Percentiles rank a stretch among this genome's conserved stretches.
Evolutionary conservation across 1,140 invertebrate genomes (phyloP).

Genomic region (Ooceraea biroi): DNA sequence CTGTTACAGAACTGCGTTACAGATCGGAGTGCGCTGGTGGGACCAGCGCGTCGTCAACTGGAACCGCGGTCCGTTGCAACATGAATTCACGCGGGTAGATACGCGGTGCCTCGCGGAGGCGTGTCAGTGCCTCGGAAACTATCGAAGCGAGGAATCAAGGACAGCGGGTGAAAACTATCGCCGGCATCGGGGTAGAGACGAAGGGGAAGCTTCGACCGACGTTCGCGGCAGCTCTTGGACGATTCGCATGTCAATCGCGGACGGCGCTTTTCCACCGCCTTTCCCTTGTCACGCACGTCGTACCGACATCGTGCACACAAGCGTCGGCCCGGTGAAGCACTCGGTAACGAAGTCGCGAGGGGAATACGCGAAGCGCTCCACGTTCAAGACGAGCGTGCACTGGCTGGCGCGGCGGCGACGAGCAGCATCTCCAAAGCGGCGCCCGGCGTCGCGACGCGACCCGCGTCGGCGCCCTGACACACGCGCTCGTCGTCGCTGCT

Average conservation of each 20-base stretch:
- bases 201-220: slow-evolving; percentile 9
- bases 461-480: slow-evolving; percentile 72
- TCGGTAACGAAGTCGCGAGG: not conserved
- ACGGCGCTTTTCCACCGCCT: not conserved
- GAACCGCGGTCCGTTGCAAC: no score
- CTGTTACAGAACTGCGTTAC: slow-evolving; percentile 36
- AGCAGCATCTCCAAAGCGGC: slow-evolving; percentile 59
- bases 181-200: slow-evolving; percentile 22
- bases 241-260: slow-evolving; percentile 60
- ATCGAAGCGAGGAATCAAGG: not conserved
- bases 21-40: slow-evolving; percentile 15
- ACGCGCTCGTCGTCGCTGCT: slow-evolving; percentile 1
- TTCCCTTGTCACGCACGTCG: slow-evolving; percentile 61
- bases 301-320: slow-evolving; percentile 58
- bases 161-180: not conserved
- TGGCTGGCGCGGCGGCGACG: slow-evolving; percentile 42
- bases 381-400: slow-evolving; percentile 72
- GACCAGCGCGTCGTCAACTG: not conserved
- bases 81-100: no score
- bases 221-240: slow-evolving; percentile 40
- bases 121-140: not conserved
- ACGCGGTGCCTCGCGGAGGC: no score
- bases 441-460: slow-evolving; percentile 59
- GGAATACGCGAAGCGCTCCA: slow-evolving; percentile 64
- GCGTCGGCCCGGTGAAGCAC: slow-evolving; percentile 2